phyloP scores from a whole-genome alignment of 2,113 vertebrate genomes.

The Columbina picui region DNA sequence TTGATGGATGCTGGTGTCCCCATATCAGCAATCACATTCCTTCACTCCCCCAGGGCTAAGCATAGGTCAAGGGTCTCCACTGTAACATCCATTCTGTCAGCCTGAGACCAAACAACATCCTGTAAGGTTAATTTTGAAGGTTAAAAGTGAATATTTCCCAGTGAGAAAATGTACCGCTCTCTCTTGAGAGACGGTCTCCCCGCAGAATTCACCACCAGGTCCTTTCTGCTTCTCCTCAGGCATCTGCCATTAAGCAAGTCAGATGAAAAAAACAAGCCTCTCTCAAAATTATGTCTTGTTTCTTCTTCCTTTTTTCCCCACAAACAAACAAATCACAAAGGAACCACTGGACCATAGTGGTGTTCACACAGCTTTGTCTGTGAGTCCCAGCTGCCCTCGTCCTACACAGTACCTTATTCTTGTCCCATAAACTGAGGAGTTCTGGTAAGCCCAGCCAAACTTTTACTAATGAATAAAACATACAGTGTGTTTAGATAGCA shows the following conservation, averaged over 20 bases:
- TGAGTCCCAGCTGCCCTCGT: not conserved
- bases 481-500: not conserved
- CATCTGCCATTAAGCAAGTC: not conserved
- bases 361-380: not conserved
- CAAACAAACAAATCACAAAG: not conserved
- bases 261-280: not conserved
- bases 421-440: not conserved
- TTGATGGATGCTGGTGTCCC: not conserved
- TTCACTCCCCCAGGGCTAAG: not conserved
- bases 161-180: not conserved
- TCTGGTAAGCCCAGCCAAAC: not conserved
- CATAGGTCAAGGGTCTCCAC: not conserved
- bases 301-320: not conserved
- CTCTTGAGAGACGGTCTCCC: not conserved
- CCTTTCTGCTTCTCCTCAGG: not conserved
- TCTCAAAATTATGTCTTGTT: not conserved
- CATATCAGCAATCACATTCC: not conserved
- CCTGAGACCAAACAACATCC: constrained; percentile 1
- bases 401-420: not conserved
- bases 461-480: not conserved
- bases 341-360: not conserved
- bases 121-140: constrained; percentile 28
- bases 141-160: constrained; percentile 17
- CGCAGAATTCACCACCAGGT: not conserved
- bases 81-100: constrained; percentile 31